Conservation (phyloP, 2,888 invertebrate genomes). For the Drosophila mulleri region DNA sequence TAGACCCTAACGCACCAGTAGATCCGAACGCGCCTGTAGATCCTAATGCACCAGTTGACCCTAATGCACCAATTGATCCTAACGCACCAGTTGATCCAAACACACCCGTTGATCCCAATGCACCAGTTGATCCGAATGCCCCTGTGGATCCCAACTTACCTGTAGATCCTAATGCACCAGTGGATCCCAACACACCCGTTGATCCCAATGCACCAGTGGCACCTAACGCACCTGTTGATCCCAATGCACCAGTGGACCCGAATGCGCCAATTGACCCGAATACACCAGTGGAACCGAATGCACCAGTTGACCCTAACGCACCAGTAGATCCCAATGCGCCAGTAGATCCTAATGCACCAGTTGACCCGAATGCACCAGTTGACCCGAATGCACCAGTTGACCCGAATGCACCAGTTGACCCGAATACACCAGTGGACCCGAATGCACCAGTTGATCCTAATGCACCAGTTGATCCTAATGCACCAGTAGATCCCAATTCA, state of each 20-base stretch:
- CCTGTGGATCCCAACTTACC: slow-evolving; percentile 32
- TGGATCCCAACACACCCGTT: slow-evolving; percentile 12
- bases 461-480: background rate
- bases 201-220: slow-evolving; percentile 38
- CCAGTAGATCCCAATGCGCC: slow-evolving; percentile 28
- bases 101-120: slow-evolving; percentile 29
- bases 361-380: background rate
- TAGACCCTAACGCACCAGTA: background rate
- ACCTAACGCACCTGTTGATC: slow-evolving; percentile 26
- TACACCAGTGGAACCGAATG: slow-evolving; percentile 22
- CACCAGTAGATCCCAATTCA: background rate
- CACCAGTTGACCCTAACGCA: slow-evolving; percentile 11
- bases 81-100: background rate
- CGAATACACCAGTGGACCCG: slow-evolving; percentile 7
- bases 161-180: slow-evolving; percentile 12
- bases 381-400: slow-evolving; percentile 26
- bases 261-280: slow-evolving; percentile 35
- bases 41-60: background rate
- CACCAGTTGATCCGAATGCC: slow-evolving; percentile 28
- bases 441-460: background rate
- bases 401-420: slow-evolving; percentile 13
- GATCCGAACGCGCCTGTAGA: background rate
- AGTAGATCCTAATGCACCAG: slow-evolving; percentile 24
- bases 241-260: slow-evolving; percentile 26
- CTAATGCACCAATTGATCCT: background rate